Evolutionary conservation across 2,888 invertebrate species (phyloP).

Genomic region (Eledona agricola): DNA sequence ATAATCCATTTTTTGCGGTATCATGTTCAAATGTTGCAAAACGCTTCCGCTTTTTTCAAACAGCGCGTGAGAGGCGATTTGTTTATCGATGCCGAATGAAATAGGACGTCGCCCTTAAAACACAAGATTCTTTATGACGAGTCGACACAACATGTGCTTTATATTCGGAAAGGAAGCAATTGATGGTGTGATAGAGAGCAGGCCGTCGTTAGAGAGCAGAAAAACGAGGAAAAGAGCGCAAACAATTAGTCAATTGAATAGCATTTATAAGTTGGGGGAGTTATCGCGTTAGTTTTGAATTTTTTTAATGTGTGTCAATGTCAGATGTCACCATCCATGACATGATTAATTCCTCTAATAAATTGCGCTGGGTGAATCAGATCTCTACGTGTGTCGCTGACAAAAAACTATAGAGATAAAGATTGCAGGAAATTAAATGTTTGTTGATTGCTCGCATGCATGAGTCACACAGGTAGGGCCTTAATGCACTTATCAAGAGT

Average conservation of each 20-base stretch:
- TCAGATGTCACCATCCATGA: constrained; percentile 28
- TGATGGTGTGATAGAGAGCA: constrained; percentile 40
- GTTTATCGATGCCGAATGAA: constrained; percentile 28
- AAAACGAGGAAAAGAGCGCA: constrained; percentile 27
- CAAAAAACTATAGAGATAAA: constrained; percentile 13
- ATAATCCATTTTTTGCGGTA: constrained; percentile 1
- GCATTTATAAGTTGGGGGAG: constrained; percentile 25
- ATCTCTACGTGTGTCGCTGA: constrained; percentile 10
- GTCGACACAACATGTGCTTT: constrained; percentile 50
- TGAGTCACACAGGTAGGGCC: constrained; percentile 36
- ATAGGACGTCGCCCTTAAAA: constrained; percentile 36
- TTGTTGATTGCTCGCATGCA: constrained; percentile 24
- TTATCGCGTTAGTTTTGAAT: constrained; percentile 21
- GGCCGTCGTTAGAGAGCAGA: constrained; percentile 31
- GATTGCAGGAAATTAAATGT: constrained; percentile 33
- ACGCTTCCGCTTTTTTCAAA: neutral
- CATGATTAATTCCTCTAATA: constrained; percentile 30
- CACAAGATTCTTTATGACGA: constrained; percentile 37
- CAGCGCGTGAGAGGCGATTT: no score
- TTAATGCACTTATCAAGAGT: constrained; percentile 12
- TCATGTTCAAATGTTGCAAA: constrained; percentile 9
- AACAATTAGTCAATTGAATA: constrained; percentile 21
- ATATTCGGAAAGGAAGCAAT: constrained; percentile 50
- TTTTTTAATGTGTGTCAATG: constrained; percentile 35
- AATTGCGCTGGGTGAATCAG: constrained; percentile 23